Conservation (phyloP, 2,113 vertebrate genomes). For the Ophiodon elongatus region DNA sequence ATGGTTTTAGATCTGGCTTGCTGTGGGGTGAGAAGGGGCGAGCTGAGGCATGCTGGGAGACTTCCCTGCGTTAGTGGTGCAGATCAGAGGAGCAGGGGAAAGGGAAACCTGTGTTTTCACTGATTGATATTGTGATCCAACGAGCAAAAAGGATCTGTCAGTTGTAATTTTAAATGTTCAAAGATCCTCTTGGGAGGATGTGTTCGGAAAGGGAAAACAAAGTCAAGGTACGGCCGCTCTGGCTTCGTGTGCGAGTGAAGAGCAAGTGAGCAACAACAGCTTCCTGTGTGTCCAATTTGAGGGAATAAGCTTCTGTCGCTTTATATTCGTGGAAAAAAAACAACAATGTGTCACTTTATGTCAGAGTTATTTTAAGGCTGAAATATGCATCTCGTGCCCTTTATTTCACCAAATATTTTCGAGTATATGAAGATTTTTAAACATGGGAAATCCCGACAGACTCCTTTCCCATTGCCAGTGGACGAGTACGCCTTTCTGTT, state of each 20-base stretch:
- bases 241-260: background rate
- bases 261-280: background rate
- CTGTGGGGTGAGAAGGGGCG: slow-evolving; percentile 62
- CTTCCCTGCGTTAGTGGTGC: slow-evolving; percentile 30
- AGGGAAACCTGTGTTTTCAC: slow-evolving; percentile 75
- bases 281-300: slow-evolving; percentile 16
- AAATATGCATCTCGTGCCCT: background rate
- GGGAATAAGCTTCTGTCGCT: background rate
- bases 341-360: background rate
- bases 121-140: slow-evolving; percentile 73
- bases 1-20: slow-evolving; percentile 62
- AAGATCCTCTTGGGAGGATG: slow-evolving; percentile 61
- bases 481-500: background rate
- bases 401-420: too few species aligned
- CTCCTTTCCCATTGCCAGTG: too few species aligned
- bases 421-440: too few species aligned
- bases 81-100: slow-evolving; percentile 68
- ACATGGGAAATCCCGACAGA: too few species aligned
- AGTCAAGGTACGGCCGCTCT: slow-evolving; percentile 20
- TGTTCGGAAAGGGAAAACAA: slow-evolving; percentile 51
- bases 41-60: slow-evolving; percentile 67
- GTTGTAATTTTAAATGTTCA: slow-evolving; percentile 73
- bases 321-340: background rate
- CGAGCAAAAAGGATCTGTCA: slow-evolving; percentile 39
- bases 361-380: background rate